Conservation (phyloP, 2,113 vertebrate species). For the Coracopsis vasa region DNA sequence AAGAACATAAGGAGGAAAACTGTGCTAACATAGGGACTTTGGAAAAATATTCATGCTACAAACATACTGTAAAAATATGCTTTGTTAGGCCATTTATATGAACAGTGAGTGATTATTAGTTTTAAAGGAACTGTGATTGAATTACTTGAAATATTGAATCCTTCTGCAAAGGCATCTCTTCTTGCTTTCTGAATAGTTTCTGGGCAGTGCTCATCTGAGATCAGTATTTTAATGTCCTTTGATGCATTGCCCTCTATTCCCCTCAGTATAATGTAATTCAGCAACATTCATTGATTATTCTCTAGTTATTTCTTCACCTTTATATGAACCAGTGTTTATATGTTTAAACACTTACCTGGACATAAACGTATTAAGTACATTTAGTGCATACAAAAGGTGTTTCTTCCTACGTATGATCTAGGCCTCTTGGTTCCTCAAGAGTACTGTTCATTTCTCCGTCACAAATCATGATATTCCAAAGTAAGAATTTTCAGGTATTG, state of each 20-base stretch:
- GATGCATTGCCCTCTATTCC: background rate
- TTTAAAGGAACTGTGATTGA: background rate
- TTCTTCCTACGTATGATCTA: background rate
- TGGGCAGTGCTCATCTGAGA: background rate
- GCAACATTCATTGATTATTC: background rate
- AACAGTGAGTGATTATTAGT: background rate
- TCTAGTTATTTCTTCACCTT: background rate
- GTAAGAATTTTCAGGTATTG: background rate
- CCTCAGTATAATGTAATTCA: background rate
- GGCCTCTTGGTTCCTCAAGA: accelerated
- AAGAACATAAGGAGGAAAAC: background rate
- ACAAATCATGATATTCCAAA: background rate
- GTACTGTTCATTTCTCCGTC: background rate
- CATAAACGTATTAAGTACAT: background rate
- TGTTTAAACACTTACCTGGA: background rate
- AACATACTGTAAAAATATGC: background rate
- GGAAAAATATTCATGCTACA: background rate
- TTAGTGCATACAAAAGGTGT: background rate
- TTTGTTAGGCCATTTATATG: background rate
- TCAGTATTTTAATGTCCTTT: background rate
- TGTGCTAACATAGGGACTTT: background rate
- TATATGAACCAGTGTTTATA: background rate
- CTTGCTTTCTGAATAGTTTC: background rate
- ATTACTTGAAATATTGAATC: background rate
- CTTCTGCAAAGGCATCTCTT: background rate